Base-by-base conservation (phyloP, 2,888 invertebrate genomes). In the Epicampocera succincta region DNA sequence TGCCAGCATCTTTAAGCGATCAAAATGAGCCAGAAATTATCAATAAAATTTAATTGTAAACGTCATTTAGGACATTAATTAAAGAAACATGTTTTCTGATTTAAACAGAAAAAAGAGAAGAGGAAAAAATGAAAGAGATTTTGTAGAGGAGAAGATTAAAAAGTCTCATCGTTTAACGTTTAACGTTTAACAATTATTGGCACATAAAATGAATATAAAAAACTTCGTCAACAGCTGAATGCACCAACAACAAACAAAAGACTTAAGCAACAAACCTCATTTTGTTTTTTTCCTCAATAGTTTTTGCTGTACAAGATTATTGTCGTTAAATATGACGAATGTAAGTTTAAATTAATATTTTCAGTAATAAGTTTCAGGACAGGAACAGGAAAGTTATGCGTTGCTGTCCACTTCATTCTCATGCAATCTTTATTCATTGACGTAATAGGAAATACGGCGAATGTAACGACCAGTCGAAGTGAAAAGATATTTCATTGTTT, bases 21-120 rank as follows among this genome's bases (percentile, higher is more conserved):
- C 21, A 44, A 8, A 60, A 50, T 11, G 66, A 33, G 40, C 13
- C 4, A 54, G 13, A 44, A 69, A 71, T 65, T n/a, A 56, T 58
- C 13, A 54, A 44, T 15, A 75, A 58, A 63, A n/a, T 21, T 25
- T 54, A 42, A 65, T 60, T 66, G 60, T 71, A 60, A 69, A 81
- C 69, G 66, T 72, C 78, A 72, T 4, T 60, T 61, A 68, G 63
- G 50, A 50, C 61, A 72, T 83, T 83, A 84, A 85, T 81, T 77
- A 69, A 81, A 63, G 44, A 56, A 72, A 72, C 71, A 65, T 29
- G 65, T 48, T 68, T 50, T 46, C 46, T 19, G 48, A 46, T 38
- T n/a, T n/a, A n/a, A n/a, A n/a, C n/a, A n/a, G n/a, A n/a, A 50
- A 15, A 42, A 52, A 21, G 54, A 15, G 38, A 38, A 42, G 42